Conservation (phyloP, 2,113 vertebrate species). For the Myrmecophaga tridactyla region DNA sequence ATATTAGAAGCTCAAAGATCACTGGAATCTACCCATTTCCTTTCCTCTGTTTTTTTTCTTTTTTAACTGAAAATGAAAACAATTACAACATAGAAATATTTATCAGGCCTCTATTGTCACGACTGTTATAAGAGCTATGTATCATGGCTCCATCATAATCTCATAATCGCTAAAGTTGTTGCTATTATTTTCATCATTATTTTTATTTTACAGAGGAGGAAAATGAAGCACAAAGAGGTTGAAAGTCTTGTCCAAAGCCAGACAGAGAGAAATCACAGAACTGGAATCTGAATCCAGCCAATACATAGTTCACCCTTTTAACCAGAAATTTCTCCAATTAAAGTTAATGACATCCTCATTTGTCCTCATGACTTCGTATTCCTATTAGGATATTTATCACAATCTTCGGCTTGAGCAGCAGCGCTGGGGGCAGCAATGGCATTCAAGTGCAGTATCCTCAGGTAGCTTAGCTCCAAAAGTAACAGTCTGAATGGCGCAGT, state of each 20-base stretch:
- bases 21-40: neutral
- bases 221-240: neutral
- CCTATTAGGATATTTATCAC: neutral
- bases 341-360: neutral
- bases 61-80: neutral
- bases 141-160: neutral
- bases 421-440: neutral
- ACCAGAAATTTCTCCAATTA: neutral
- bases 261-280: neutral
- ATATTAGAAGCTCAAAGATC: neutral
- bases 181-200: neutral
- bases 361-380: neutral
- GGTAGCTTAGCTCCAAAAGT: neutral
- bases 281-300: neutral
- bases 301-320: neutral
- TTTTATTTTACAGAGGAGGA: neutral
- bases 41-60: neutral
- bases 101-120: neutral
- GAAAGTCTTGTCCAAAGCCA: neutral
- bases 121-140: neutral
- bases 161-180: neutral
- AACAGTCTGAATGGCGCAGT: neutral
- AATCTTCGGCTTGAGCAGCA: neutral
- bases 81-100: constrained; percentile 2
- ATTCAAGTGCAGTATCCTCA: neutral